Base-by-base conservation (phyloP, 2,797 vertebrate genomes). In the Halcyon smyrnensis region DNA sequence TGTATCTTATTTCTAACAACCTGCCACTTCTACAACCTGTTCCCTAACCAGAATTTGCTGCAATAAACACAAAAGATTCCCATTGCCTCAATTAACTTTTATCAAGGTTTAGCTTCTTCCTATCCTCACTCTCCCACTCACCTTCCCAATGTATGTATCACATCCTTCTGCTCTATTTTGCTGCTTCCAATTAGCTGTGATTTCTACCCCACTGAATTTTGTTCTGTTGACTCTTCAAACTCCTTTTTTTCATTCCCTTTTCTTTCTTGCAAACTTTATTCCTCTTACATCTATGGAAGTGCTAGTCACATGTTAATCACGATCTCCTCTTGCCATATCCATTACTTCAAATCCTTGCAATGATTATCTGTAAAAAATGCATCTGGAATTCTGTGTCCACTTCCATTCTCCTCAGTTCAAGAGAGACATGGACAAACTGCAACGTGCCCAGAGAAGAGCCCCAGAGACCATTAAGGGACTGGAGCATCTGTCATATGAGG, bases 51-150 rank as follows among this genome's bases (percentile, higher is more conserved):
- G 68, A 84, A 89, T 79, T 51, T 93, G 67, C 87, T 94, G 89
- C 87, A 94, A 95, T 83, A 89, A 96, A 91, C 63, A 87, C 51
- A 82, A 93, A 94, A 92, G 83, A 78, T 81, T 89, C 76, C 64
- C 28, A 54, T 32, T 93, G 75, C 87, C 50, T 95, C 91, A 96
- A 71, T 91, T 87, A 93, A 83, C 69, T 96, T 92, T 80, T 71
- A 89, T 88, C 82, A 86, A 74, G 84, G 65, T 85, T 87, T 65
- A 93, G 89, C 68, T 92, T 77, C 82, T 91, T 89, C 65, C 67
- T 73, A 79, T 90, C 70, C 51, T 91, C 79, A 93, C 91, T 79
- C 89, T 94, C 91, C 95, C 36, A 94, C 92, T 94, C 93, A 88
- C 79, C 91, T 87, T 94, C 85, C 87, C 76, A 60, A 81, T 84